Conservation (phyloP, 2,888 invertebrate genomes). For the Ennomos erosarius region DNA sequence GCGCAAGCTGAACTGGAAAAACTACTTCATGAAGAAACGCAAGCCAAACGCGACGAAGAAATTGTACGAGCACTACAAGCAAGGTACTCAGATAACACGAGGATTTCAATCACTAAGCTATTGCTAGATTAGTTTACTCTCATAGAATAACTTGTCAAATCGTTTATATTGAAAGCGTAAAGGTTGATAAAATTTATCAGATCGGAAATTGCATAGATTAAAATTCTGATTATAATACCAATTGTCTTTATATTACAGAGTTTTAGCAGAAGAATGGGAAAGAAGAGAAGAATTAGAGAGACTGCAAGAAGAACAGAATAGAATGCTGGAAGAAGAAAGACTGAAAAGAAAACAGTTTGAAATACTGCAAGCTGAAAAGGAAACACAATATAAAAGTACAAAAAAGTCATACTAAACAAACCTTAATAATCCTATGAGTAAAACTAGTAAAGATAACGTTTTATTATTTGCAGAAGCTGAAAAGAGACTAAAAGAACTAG, state of each 20-base stretch:
- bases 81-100: conserved; percentile 59
- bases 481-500: conserved; percentile 87
- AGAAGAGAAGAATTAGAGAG: conserved; percentile 92
- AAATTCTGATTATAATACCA: no score
- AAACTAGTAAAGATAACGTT: neutral
- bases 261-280: conserved; percentile 94
- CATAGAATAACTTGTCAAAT: no score
- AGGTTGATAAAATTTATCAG: no score
- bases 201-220: no score
- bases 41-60: conserved; percentile 94
- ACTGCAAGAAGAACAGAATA: conserved; percentile 91
- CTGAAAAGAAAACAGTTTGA: conserved; percentile 91
- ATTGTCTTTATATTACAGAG: conserved; percentile 62
- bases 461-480: conserved; percentile 87
- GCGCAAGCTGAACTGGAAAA: conserved; percentile 89
- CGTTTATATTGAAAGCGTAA: no score
- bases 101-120: neutral
- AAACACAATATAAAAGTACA: conserved; percentile 88
- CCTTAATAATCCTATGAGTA: no score
- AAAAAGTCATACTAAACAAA: conserved; percentile 2
- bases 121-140: neutral
- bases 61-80: conserved; percentile 90
- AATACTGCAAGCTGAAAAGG: conserved; percentile 89
- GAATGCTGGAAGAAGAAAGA: conserved; percentile 90
- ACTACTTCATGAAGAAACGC: conserved; percentile 91